Conservation (phyloP, 2,797 vertebrate genomes). For the Xenentodon cancila region DNA sequence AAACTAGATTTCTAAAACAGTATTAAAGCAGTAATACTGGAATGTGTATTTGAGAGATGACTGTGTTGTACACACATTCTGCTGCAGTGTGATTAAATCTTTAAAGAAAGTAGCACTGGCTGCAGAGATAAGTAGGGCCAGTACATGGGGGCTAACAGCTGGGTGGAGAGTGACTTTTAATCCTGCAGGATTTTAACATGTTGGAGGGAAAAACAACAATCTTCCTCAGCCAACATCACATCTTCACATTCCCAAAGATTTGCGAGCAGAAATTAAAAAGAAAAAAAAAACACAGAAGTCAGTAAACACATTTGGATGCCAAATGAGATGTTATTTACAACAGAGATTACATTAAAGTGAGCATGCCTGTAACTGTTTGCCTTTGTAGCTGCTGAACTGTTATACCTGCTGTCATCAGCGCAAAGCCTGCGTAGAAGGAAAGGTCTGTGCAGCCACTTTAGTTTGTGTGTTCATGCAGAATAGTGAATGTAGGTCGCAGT, state of each 20-base stretch:
- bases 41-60: background rate
- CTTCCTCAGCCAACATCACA: slow-evolving; percentile 23
- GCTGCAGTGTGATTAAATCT: slow-evolving; percentile 69
- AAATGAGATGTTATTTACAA: too few relatives aligned
- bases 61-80: slow-evolving; percentile 19
- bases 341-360: background rate
- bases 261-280: slow-evolving; percentile 23
- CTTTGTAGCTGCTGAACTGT: too few relatives aligned
- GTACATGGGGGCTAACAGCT: slow-evolving; percentile 68
- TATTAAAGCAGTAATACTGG: too few relatives aligned
- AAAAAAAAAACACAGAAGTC: background rate
- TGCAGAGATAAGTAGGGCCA: slow-evolving; percentile 69
- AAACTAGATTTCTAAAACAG: too few relatives aligned
- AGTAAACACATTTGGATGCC: background rate
- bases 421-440: too few relatives aligned
- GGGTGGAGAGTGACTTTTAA: slow-evolving; percentile 67
- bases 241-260: slow-evolving; percentile 34
- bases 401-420: too few relatives aligned
- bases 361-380: background rate
- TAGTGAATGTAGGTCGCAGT: too few relatives aligned
- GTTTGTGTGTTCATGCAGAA: too few relatives aligned
- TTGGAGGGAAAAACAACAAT: slow-evolving; percentile 61
- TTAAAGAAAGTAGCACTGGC: slow-evolving; percentile 67
- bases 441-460: too few relatives aligned
- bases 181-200: slow-evolving; percentile 66